Evolutionary conservation across 64 coral and sea anemone genomes (phyloP).

Genomic region (Pachyseris speciosa): DNA sequence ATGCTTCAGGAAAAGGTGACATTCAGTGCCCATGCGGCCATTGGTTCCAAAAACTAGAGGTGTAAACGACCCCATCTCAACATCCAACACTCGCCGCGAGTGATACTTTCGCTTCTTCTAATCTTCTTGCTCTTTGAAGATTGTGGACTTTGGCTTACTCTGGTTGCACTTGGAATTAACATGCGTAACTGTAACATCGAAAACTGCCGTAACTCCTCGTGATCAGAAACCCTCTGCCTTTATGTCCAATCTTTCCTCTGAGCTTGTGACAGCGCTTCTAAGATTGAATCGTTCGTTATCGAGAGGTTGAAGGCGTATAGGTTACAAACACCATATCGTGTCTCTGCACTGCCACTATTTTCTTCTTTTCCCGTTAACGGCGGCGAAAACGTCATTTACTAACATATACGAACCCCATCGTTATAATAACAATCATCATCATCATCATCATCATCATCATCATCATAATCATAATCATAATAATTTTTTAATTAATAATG

Average conservation of each 20-base stretch:
- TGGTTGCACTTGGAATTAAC: neutral
- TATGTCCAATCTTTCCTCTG: slow-evolving; percentile 40
- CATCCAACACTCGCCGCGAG: neutral
- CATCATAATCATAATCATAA: too few species aligned
- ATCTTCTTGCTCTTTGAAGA: too few species aligned
- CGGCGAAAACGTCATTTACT: too few species aligned
- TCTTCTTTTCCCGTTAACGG: too few species aligned
- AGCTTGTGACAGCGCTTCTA: neutral
- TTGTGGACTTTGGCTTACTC: neutral
- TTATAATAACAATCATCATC: too few species aligned
- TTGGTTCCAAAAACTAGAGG: too few species aligned
- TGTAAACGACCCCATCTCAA: slow-evolving; percentile 5
- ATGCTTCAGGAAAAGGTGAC: too few species aligned
- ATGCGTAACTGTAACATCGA: neutral
- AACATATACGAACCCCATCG: too few species aligned
- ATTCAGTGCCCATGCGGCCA: too few species aligned
- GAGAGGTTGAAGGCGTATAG: slow-evolving; percentile 14
- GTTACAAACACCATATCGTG: slow-evolving; percentile 22
- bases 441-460: too few species aligned
- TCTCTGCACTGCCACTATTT: slow-evolving; percentile 24
- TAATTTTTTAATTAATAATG: too few species aligned
- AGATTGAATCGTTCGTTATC: slow-evolving; percentile 23
- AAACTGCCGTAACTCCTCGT: slow-evolving; percentile 5
- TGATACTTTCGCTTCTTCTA: slow-evolving; percentile 30
- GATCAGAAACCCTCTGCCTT: slow-evolving; percentile 10